Evolutionary conservation across 1,140 invertebrate genomes (phyloP), one percentile per base, ranked within the genome.

Genomic region (Eumaeus atala): DNA sequence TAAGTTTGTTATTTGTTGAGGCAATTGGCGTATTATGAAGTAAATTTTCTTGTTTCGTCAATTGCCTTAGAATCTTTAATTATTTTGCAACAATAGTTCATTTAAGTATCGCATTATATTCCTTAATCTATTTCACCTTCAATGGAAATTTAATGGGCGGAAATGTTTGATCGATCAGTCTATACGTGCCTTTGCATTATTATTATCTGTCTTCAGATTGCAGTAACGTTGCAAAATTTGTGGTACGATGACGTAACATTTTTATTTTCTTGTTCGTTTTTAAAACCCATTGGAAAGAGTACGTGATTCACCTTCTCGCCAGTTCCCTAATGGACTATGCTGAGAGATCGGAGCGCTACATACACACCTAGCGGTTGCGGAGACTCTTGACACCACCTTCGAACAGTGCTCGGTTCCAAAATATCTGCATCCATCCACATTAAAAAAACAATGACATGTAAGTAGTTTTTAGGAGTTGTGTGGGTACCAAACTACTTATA

Each of bases 111-210:
- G 16, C 18, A 51, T 40, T 51, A 40, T 18, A 38, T 11, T 51
- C 33, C 10, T 8, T 12, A 21, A 49, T 28, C 48, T 12, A 12
- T 18, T n/a, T 10, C 28, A 4, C 9, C 1, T 9, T 21, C 9
- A 16, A n/a, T 51, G 50, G 50, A 51, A 51, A 51, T 49, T 49
- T 49, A 51, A 40, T 44, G 47, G 53, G 49, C 54, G 54, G 61
- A 64, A 61, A 64, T 48, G 44, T 60, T 61, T 59, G 51, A 65
- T 60, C 61, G 54, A 40, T 18, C 34, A 18, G 50, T 51, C 55
- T 51, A 54, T 67, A 67, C 66, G 66, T 68, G 66, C 62, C 62
- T 59, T 61, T 48, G 55, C 54, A 49, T 59, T 68, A 28, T 28
- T 28, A 28, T 28, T 28, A 28, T 40, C 44, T 38, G 36, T 49